Base-by-base conservation (phyloP, 2,113 vertebrate genomes). In the Cyprinodon variegatus region DNA sequence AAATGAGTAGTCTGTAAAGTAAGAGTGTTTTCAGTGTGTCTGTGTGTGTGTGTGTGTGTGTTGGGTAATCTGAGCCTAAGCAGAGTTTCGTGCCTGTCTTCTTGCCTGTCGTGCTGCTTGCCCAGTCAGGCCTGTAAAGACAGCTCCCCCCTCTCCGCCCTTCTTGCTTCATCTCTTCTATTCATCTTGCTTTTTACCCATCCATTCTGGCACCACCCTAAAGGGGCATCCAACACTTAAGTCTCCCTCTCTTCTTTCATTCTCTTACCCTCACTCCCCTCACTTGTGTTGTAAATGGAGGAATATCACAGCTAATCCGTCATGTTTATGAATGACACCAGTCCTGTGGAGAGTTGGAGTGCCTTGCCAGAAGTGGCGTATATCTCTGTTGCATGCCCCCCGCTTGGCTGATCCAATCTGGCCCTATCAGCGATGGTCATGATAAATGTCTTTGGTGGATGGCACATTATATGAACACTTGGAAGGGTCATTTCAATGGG, bases 271-370 rank as follows among this genome's bases (percentile, higher is more conserved):
- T 80, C 69, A 76, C 83, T 90, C 77, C 69, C 72, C 75, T 80
- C 77, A 83, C 92, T 93, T 93, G 87, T 91, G 93, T 91, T 85
- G 82, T 95, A 95, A 94, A 95, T 93, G 93, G 91, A 93, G 88
- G 91, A 95, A 94, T 94, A 94, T 89, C 91, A 92, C 93, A 92
- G 94, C 88, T 93, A 93, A 96, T 96, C 94, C 84, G 95, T 96
- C 95, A 96, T 94, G 89, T 93, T 96, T 96, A 95, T 95, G 94
- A 96, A 96, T 95, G 95, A 96, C 95, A 92, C 83, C 90, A 90
- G 92, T 91, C 76, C 96, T 95, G 93, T 57, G 70, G 83, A 90
- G 86, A 87, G 85, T 74, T 57, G 83, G 61, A 75, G 83, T 68
- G 79, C 78, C 78, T 81, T 71, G 80, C 87, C 86, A 90, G 79